Base-by-base conservation (phyloP, 1,140 invertebrate genomes). In the Sycobia sp. region DNA sequence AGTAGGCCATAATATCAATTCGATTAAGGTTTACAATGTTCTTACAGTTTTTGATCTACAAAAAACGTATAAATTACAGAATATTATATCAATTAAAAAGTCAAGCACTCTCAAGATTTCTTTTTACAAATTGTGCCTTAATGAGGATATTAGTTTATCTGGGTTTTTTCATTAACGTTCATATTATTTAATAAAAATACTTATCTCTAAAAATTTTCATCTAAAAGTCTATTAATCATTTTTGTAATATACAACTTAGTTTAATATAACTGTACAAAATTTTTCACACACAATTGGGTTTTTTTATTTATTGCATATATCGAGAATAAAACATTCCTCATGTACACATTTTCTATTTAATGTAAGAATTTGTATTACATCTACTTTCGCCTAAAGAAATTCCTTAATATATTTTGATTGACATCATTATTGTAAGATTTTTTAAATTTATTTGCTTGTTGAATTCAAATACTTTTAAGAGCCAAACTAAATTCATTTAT, bases 181-280 rank as follows among this genome's bases (percentile, higher is more conserved):
- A 29, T 43, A 13, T 14, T 44, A 13, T 47, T 50, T 38, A 51
- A 60, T 57, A 44, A 57, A 66, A 66, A 62, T 60, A 38, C 34
- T 66, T 29, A 16, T 53, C 25, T n/a, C 53, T 62, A 57, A 62
- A 66, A 58, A 62, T 25, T 41, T 62, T 59, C 38, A 27, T 67
- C 68, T 74, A 74, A 70, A 74, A 76, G 69, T 75, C 62, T 70
- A 71, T 29, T n/a, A n/a, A n/a, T n/a, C n/a, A n/a, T n/a, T 54
- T 62, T 32, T 58, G 23, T 61, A 47, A 23, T 66, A 50, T 64
- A 58, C 68, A 60, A 61, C 59, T 49, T 67, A 32, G 44, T 62
- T 53, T 43, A 64, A 67, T 61, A 62, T 69, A 63, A 70, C 70
- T 69, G 70, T 76, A 74, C 59, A 74, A 75, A 72, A 75, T 72